phyloP scores from a whole-genome alignment of 2,888 invertebrate species.

The Clostera curtula region DNA sequence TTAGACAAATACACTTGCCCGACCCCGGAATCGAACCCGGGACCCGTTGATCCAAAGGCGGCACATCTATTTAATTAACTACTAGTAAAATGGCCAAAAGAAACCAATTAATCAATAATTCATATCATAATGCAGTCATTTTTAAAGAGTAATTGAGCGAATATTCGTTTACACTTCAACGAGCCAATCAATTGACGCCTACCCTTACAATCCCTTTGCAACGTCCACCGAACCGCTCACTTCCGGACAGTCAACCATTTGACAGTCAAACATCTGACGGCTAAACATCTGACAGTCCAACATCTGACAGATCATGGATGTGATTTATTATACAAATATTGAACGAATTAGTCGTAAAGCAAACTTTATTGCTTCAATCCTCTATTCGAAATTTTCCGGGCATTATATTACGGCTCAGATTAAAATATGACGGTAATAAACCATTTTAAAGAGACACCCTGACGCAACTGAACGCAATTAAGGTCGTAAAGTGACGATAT shows the following conservation, averaged over 20 bases:
- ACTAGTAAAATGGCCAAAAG: no score
- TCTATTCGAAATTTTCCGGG: conserved; percentile 37
- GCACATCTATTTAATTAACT: no score
- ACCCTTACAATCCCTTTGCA: no score
- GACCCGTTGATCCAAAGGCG: no score
- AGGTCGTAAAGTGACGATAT: conserved; percentile 30
- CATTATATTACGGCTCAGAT: conserved; percentile 48
- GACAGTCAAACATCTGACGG: conserved; percentile 23
- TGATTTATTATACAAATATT: conserved; percentile 59
- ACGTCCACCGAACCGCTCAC: no score
- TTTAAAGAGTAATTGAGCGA: no score
- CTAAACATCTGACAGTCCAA: conserved; percentile 37
- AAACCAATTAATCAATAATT: no score
- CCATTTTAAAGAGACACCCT: conserved; percentile 38
- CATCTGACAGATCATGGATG: conserved; percentile 38
- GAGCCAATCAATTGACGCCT: no score
- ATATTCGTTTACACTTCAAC: no score
- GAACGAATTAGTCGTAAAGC: conserved; percentile 59
- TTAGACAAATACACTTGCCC: no score
- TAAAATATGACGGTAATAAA: conserved; percentile 45
- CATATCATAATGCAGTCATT: no score
- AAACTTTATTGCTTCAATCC: conserved; percentile 36
- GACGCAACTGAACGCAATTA: conserved; percentile 42
- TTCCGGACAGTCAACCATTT: conserved; percentile 7
- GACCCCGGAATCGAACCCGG: no score